Evolutionary conservation across 2,797 vertebrate genomes (phyloP), one percentile per base, ranked within the genome.

Genomic region (Pangasius djambal): DNA sequence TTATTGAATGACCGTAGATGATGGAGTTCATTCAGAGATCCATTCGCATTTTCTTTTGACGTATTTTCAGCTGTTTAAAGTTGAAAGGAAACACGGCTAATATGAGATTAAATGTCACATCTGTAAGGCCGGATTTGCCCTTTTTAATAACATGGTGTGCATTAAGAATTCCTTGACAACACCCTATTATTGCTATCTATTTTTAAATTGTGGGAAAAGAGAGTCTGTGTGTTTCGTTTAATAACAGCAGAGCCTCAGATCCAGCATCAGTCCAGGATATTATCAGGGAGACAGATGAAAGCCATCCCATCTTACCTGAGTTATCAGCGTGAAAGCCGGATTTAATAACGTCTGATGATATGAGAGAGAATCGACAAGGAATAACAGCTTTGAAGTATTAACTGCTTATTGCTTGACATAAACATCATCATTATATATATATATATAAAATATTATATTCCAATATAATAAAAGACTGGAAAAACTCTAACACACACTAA

Each of bases 261-360:
- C 10, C 31, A 25, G 78, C 3, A 3, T 40, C 31, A 57, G 59
- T 85, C 44, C 88, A 86, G 75, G 83, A 89, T 86, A 86, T 89
- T 85, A 86, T 70, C 13, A 12, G 55, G 83, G 65, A 79, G 37
- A 77, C 10, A 65, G 72, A 79, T 79, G 74, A 81, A 86, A 69
- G 83, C 77, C 16, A 9, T 55, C 34, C 63, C 25, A 20, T 31
- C 34, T 88, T 67, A 85, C 79, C 87, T 75, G 69, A 75, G 83
- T 69, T 88, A 69, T 85, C 75, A 34, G 81, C 22, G 13, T 55
- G 50, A 59, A 85, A n/a, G 52, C 50, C 2, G 28, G 57, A 89
- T 79, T 84, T 89, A 86, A 84, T 85, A 40, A 72, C 44, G 72
- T 70, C 12, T 55, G 57, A 63, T 28, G 87, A 48, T 83, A 67